These are phyloP conservation scores for Halcyon senegalensis DNA, from an alignment of 2,113 vertebrate genomes.

Conservation along the genomic window DNA sequence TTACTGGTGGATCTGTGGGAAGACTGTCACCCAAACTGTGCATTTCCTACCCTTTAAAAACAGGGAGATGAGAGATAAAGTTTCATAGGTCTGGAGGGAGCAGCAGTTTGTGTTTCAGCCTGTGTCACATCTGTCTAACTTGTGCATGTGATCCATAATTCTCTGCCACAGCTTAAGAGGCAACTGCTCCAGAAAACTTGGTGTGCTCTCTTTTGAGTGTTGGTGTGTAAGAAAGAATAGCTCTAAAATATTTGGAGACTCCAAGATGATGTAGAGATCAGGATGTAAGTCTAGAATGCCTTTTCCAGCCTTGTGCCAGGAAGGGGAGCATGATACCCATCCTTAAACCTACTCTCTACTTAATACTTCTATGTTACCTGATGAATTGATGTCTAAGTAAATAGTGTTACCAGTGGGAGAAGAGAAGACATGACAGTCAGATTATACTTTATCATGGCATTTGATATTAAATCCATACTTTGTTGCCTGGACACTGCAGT, in stretches of 20 bases:
- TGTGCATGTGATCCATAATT: neutral
- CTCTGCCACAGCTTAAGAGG: neutral
- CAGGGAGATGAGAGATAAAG: neutral
- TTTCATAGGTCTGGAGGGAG: slow-evolving; percentile 2
- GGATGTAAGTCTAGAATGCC: neutral
- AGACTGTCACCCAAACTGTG: neutral
- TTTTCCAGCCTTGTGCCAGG: neutral
- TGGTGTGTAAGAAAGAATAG: neutral
- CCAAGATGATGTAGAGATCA: neutral
- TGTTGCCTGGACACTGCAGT: neutral
- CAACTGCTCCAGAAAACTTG: neutral
- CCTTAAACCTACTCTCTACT: neutral
- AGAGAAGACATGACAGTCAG: neutral
- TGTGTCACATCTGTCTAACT: neutral
- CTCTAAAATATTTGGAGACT: neutral
- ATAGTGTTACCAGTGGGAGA: neutral
- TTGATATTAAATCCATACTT: neutral
- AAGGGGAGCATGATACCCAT: neutral
- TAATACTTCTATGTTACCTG: neutral
- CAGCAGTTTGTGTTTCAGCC: neutral
- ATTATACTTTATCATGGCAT: slow-evolving; percentile 16
- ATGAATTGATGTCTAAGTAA: neutral
- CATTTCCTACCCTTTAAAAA: slow-evolving; percentile 2
- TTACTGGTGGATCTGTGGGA: neutral
- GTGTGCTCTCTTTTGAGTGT: neutral